Conservation (phyloP, 1,140 invertebrate species). For the Anastatus disparis region DNA sequence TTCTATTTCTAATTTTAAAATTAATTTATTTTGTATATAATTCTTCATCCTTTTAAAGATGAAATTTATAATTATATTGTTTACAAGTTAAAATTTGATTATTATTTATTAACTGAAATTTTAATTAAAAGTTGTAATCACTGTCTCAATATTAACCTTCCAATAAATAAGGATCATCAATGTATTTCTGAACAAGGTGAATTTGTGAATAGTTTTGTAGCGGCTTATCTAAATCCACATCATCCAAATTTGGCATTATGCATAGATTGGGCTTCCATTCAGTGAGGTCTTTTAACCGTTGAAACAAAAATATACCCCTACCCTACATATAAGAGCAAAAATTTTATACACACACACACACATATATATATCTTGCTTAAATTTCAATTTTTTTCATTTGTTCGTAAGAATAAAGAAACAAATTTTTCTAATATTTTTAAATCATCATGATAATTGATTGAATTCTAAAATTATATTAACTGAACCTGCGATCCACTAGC, state of each 20-base stretch:
- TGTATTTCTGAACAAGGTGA: slow-evolving; percentile 70
- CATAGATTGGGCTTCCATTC: slow-evolving; percentile 54
- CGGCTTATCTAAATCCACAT: background rate
- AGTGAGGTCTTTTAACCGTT: slow-evolving; percentile 61
- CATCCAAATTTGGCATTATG: background rate
- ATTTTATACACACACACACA: no score
- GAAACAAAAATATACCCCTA: slow-evolving; percentile 71
- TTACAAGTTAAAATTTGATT: no score
- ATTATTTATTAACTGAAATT: no score
- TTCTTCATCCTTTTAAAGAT: no score
- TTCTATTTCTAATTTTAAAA: no score
- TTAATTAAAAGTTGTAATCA: no score
- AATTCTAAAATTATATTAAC: background rate
- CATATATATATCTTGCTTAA: no score
- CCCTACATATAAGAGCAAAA: slow-evolving; percentile 44
- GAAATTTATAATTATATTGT: no score
- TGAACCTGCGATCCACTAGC: slow-evolving; percentile 60
- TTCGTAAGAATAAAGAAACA: no score
- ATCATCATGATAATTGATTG: background rate
- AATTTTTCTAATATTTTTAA: no score
- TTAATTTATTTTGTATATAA: no score
- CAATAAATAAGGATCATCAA: slow-evolving; percentile 73
- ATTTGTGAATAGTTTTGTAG: slow-evolving; percentile 46
- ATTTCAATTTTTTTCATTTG: no score
- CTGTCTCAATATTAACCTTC: slow-evolving; percentile 67